Evolutionary conservation across 2,113 vertebrate species (phyloP), one percentile per base, ranked within the genome.

Genomic region (Pungitius pungitius): DNA sequence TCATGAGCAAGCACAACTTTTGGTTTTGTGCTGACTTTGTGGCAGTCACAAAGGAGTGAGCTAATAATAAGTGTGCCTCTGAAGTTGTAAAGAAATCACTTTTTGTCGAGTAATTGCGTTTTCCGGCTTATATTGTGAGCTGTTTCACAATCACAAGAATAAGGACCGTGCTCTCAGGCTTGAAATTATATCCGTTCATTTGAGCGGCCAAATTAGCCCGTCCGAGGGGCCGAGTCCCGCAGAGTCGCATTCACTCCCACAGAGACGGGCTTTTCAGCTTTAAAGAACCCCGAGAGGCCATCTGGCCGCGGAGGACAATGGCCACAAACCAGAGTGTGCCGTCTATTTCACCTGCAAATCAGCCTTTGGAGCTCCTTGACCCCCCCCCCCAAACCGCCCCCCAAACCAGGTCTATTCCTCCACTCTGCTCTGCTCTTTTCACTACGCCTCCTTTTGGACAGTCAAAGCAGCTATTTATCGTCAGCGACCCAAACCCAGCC

Each of bases 301-400:
- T 98, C 96, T 98, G 96, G 95, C 94, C 92, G 12, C 86, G 91
- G 91, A 90, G 90, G 92, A 96, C 94, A 96, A 97, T 95, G 92
- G 93, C 89, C 91, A 93, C 93, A 94, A 93, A 92, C 93, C 91
- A 94, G 95, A 97, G 96, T 94, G 96, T 96, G 96, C 95, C 96
- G 89, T 95, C 89, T 90, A 92, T 94, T 98, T 97, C 95, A 97
- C 95, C 97, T 96, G 94, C 95, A 97, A 96, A 96, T 96, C 94
- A 96, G 95, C 85, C 92, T 94, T 94, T 95, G 91, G 94, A 89
- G 78, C 83, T 87, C 93, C 91, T 92, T 85, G 1, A 61, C 71
- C 89, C 92, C 93, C 93, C 90, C 37, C 37, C 37, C n/a, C 47
- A n/a, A n/a, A n/a, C n/a, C n/a, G n/a, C 49, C 49, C 30, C 30